Percentiles rank a stretch among this genome's conserved stretches.
phyloP scores from a whole-genome alignment of 1,140 invertebrate species.

The Ostrea edulis region DNA sequence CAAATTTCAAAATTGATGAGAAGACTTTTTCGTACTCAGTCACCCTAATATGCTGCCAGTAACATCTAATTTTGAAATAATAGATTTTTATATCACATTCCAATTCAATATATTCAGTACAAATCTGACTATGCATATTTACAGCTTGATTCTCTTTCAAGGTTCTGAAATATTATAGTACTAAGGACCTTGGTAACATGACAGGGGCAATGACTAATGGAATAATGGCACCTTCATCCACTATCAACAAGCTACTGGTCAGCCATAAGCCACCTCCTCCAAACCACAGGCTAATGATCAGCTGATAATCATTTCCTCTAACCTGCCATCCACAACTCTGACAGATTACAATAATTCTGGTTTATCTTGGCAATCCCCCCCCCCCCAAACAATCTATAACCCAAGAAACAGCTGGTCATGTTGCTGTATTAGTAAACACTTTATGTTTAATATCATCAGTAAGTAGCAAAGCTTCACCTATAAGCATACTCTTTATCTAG shows the following conservation, averaged over 20 bases:
- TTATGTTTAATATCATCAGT: slow-evolving; percentile 11
- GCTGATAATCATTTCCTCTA: not conserved
- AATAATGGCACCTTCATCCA: not conserved
- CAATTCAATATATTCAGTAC: no score
- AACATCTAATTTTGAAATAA: no score
- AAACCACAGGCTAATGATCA: not conserved
- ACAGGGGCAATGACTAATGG: not conserved
- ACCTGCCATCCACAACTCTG: not conserved
- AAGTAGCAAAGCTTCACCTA: not conserved
- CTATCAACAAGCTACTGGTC: not conserved
- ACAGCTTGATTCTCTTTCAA: no score
- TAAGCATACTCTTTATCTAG: not conserved
- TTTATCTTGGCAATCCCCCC: not conserved
- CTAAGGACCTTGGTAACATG: no score
- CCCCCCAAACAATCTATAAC: not conserved
- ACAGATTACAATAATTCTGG: not conserved
- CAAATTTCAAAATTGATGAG: no score
- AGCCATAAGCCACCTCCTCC: not conserved
- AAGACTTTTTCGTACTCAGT: no score
- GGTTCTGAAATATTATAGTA: no score
- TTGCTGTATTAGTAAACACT: not conserved
- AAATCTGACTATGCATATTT: no score
- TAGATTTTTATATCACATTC: no score
- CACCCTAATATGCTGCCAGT: no score
- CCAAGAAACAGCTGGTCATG: not conserved